These are phyloP conservation scores for Furnarius figulus DNA, from an alignment of 2,113 vertebrate species.

Conservation along the genomic window DNA sequence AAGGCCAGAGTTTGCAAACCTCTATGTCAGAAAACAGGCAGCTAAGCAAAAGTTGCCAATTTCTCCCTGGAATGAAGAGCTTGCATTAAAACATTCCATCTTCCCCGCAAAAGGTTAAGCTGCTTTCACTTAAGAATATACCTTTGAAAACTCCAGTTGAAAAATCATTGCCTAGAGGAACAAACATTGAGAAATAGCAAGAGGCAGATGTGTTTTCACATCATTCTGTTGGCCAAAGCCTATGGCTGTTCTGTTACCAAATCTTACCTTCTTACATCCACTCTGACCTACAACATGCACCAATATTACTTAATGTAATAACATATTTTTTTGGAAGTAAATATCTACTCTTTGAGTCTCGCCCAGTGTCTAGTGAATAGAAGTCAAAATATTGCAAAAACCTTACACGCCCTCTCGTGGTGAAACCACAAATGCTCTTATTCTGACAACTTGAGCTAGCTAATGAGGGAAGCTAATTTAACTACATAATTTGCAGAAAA, in stretches of 20 bases:
- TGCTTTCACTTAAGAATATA: constrained; percentile 9
- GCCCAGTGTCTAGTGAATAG: not conserved
- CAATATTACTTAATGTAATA: not conserved
- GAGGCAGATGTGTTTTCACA: not conserved
- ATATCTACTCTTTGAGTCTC: not conserved
- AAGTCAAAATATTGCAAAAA: constrained; percentile 26
- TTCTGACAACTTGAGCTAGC: not conserved
- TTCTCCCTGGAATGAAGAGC: not conserved
- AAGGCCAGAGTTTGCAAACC: constrained; percentile 6
- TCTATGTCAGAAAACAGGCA: not conserved
- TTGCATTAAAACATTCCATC: not conserved
- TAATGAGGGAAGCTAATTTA: not conserved
- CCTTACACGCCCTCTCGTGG: constrained; percentile 72
- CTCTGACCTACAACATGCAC: not conserved
- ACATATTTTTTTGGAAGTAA: not conserved
- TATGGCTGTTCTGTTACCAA: not conserved
- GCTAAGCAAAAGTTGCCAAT: not conserved
- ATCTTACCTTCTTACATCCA: not conserved
- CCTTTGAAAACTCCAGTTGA: not conserved
- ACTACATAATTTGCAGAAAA: not conserved
- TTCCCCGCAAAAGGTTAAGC: not conserved
- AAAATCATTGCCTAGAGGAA: constrained; percentile 8
- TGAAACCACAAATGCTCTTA: not conserved
- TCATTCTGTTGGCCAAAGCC: not conserved
- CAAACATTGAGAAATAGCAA: not conserved